phyloP scores from a whole-genome alignment of 2,797 vertebrate genomes.

The Enteromius thamalakanensis region DNA sequence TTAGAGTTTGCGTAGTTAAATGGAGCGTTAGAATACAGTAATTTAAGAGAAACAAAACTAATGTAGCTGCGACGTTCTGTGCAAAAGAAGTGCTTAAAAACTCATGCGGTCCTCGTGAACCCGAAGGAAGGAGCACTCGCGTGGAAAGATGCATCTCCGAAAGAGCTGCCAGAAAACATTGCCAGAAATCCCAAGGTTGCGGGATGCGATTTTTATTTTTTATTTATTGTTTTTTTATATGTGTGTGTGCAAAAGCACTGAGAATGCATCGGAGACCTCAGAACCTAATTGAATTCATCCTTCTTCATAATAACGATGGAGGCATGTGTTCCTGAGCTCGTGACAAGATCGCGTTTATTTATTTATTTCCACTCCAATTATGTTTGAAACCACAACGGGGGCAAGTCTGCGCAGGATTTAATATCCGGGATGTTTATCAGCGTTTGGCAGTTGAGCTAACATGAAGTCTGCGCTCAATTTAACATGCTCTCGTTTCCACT shows the following conservation, averaged over 20 bases:
- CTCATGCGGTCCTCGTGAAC: background rate
- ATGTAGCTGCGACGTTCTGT: constrained; percentile 19
- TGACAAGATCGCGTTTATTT: constrained; percentile 32
- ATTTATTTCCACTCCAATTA: constrained; percentile 29
- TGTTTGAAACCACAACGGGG: constrained; percentile 14
- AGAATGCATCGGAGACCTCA: constrained; percentile 13
- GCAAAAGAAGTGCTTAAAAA: constrained; percentile 9
- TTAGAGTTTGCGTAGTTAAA: constrained; percentile 43
- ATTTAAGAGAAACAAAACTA: constrained; percentile 20
- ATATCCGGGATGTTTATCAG: constrained; percentile 33
- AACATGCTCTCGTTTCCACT: constrained; percentile 4
- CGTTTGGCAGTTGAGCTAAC: constrained; percentile 22
- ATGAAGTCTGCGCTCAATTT: constrained; percentile 1
- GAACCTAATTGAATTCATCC: constrained; percentile 45
- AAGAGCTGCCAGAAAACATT: background rate
- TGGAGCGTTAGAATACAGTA: constrained; percentile 22
- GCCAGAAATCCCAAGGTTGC: constrained; percentile 29
- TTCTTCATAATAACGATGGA: constrained; percentile 36
- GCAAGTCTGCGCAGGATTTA: constrained; percentile 13
- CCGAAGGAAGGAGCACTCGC: background rate
- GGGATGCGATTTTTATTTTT: background rate
- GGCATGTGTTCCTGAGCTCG: constrained; percentile 27
- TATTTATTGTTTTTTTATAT: background rate
- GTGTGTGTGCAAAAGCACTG: background rate
- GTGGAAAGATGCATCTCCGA: constrained; percentile 2